Evolutionary conservation across 2,113 vertebrate species (phyloP).

Genomic region (Puntigrus tetrazona): DNA sequence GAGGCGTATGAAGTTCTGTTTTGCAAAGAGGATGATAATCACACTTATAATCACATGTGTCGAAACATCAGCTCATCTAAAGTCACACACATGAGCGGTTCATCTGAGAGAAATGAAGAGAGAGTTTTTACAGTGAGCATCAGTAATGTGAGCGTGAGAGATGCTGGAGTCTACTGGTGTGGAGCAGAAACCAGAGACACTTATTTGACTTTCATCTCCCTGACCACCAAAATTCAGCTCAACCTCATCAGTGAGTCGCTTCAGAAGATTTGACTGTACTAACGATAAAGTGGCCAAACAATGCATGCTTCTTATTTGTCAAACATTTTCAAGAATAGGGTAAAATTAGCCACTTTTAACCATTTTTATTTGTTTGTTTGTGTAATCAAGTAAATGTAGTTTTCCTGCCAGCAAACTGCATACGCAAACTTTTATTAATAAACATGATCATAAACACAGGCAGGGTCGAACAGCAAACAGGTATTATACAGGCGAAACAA

Average conservation of each 20-base stretch:
- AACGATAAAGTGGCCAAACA: too few species aligned
- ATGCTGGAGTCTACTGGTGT: conserved; percentile 56
- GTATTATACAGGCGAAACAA: too few species aligned
- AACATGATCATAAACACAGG: too few species aligned
- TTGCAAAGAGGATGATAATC: conserved; percentile 36
- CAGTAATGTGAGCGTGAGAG: conserved; percentile 17
- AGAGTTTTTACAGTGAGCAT: conserved; percentile 52
- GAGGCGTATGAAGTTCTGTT: background rate
- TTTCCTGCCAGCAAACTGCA: too few species aligned
- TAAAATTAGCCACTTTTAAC: too few species aligned
- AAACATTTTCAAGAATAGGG: too few species aligned
- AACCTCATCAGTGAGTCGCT: conserved; percentile 44
- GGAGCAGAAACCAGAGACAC: conserved; percentile 8
- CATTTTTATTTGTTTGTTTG: too few species aligned
- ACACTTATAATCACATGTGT: conserved; percentile 3
- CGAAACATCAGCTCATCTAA: background rate
- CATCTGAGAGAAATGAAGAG: conserved; percentile 14
- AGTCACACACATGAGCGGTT: background rate
- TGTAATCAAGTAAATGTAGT: too few species aligned
- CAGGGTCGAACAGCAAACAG: too few species aligned
- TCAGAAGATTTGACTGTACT: background rate
- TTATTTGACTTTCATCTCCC: background rate
- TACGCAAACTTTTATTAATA: too few species aligned
- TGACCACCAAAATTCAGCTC: conserved; percentile 47
- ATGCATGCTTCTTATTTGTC: too few species aligned